Conservation (phyloP, 2,797 vertebrate species). For the Karalla daura region DNA sequence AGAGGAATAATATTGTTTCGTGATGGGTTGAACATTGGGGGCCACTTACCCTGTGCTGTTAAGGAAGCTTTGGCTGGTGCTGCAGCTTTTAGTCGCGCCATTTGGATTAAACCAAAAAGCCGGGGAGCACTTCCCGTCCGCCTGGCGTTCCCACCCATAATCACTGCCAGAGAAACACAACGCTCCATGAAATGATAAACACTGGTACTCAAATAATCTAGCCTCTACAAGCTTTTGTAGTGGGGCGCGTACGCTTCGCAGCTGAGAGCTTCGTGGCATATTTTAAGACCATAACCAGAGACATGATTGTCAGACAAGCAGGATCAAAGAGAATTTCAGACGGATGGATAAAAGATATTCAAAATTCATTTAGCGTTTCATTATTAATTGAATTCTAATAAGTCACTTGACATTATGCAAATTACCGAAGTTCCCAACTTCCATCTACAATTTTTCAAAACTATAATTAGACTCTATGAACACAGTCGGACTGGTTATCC, state of each 20-base stretch:
- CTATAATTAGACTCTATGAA: conserved; percentile 68
- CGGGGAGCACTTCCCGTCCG: conserved; percentile 90
- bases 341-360: conserved; percentile 77
- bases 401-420: conserved; percentile 81
- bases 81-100: conserved; percentile 88
- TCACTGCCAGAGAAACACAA: conserved; percentile 83
- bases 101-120: conserved; percentile 96
- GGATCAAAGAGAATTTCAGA: conserved; percentile 80
- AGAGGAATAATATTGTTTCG: conserved; percentile 56
- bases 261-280: conserved; percentile 51
- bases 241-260: conserved; percentile 43
- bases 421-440: conserved; percentile 67
- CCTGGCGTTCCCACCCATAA: conserved; percentile 93
- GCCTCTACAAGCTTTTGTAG: conserved; percentile 59
- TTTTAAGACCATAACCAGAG: conserved; percentile 71
- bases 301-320: conserved; percentile 78
- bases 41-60: conserved; percentile 95
- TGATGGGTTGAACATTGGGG: conserved; percentile 59
- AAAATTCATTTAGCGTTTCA: conserved; percentile 80
- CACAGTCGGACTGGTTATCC: conserved; percentile 41
- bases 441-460: conserved; percentile 66
- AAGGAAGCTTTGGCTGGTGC: conserved; percentile 90
- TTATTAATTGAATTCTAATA: conserved; percentile 85
- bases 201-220: conserved; percentile 53
- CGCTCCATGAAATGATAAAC: conserved; percentile 70